Percentiles rank a stretch among this genome's conserved stretches.
Conservation (phyloP, 2,113 vertebrate species). For the Halcyon senegalensis region DNA sequence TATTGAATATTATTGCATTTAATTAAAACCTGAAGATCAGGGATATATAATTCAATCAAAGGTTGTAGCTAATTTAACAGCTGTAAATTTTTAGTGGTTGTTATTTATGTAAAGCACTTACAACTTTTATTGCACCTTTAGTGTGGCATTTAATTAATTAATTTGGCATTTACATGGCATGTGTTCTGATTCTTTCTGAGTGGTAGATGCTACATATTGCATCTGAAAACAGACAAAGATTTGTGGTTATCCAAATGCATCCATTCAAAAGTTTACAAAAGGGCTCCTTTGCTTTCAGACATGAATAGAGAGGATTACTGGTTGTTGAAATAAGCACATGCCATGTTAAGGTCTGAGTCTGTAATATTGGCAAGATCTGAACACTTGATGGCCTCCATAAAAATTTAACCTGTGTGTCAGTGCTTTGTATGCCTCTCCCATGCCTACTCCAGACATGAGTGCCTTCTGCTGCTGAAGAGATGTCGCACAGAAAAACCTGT, state of each 20-base stretch:
- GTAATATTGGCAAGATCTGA: background rate
- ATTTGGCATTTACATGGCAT: constrained; percentile 42
- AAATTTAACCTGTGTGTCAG: background rate
- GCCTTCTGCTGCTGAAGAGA: background rate
- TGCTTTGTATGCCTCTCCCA: background rate
- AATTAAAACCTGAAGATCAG: constrained; percentile 39
- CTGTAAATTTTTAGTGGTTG: constrained; percentile 18
- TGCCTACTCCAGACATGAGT: rapidly evolving
- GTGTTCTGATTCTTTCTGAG: background rate
- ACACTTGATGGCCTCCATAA: background rate
- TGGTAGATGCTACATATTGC: background rate
- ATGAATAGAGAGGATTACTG: background rate
- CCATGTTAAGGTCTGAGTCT: background rate
- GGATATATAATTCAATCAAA: constrained; percentile 33
- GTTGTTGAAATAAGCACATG: background rate
- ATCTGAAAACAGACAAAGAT: background rate
- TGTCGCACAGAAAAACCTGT: background rate
- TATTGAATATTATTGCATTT: constrained; percentile 31
- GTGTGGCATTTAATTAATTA: constrained; percentile 44
- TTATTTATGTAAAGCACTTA: constrained; percentile 33
- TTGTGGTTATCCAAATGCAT: background rate
- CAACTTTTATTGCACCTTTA: constrained; percentile 28
- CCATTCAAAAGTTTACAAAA: background rate
- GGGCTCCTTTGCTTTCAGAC: background rate
- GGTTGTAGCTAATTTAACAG: constrained; percentile 51